Evolutionary conservation across 1,140 invertebrate species (phyloP), one percentile per base, ranked within the genome.

Genomic region (Drosophila punjabiensis): DNA sequence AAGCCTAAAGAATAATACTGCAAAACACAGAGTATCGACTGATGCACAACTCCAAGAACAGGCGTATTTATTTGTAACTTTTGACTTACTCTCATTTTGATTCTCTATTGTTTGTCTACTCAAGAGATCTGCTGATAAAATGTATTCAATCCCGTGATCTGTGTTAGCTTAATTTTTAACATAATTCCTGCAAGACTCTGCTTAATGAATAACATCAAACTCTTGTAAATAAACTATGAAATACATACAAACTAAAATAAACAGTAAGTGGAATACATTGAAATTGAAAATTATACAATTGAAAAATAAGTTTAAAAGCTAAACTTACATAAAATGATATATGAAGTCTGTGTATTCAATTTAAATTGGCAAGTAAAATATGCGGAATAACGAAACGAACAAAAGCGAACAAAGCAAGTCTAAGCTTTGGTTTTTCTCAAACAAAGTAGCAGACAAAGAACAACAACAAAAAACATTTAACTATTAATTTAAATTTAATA

Each of bases 401-500:
- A 35, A 39, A 53, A 59, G 45, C 60, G 33, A 79, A 64, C 43
- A 78, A 64, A 69, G 20, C 45, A 63, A 64, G 74, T 81, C 85
- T 82, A 78, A 67, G 87, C 82, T 76, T 77, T 82, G 82, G 76
- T 69, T 80, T 74, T 60, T 81, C 76, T 65, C 59, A 79, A 70
- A 82, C 66, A 85, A 76, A 60, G 66, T 63, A 76, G 37, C 60
- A 85, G 68, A 75, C 64, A 66, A 74, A 79, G 79, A 73, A 76
- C 75, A 89, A 82, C 81, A 89, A 86, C 86, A 90, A 86, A 90
- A 90, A 90, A 86, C 79, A 90, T 90, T 90, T 86, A 90, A 90
- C 86, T 90, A 90, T 90, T 90, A 90, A 90, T 90, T 90, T 89
- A 89, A 85, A 80, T 82, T 80, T 77, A 90, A 81, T 81, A 77